Conservation (phyloP, 2,113 vertebrate genomes). For the Chloroceryle aenea region DNA sequence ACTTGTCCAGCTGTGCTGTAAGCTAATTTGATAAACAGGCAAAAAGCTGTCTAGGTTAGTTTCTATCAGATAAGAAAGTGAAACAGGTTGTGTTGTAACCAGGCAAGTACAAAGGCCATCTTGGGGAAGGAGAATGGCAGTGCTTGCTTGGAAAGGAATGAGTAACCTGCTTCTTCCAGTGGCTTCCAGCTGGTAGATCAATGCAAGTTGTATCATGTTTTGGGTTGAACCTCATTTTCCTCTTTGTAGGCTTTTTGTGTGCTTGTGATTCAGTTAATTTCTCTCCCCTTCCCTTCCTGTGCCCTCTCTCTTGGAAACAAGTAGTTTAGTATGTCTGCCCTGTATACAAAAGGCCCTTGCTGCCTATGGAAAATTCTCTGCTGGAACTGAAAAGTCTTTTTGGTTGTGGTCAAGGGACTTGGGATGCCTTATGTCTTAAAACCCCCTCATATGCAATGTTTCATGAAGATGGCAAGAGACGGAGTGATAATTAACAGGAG, state of each 20-base stretch:
- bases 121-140: neutral
- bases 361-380: neutral
- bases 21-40: neutral
- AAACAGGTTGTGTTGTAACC: neutral
- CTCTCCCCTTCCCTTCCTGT: neutral
- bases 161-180: neutral
- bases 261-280: neutral
- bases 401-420: neutral
- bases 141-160: neutral
- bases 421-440: neutral
- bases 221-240: neutral
- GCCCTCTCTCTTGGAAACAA: neutral
- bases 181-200: neutral
- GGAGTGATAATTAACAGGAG: neutral
- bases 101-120: neutral
- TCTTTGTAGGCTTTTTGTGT: neutral
- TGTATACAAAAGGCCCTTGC: neutral
- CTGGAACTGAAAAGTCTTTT: neutral
- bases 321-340: neutral
- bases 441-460: neutral
- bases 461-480: neutral
- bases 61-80: neutral
- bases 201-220: neutral
- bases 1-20: neutral
- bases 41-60: neutral